Evolutionary conservation across 2,797 vertebrate genomes (phyloP).

Genomic region (Zonotrichia albicollis): DNA sequence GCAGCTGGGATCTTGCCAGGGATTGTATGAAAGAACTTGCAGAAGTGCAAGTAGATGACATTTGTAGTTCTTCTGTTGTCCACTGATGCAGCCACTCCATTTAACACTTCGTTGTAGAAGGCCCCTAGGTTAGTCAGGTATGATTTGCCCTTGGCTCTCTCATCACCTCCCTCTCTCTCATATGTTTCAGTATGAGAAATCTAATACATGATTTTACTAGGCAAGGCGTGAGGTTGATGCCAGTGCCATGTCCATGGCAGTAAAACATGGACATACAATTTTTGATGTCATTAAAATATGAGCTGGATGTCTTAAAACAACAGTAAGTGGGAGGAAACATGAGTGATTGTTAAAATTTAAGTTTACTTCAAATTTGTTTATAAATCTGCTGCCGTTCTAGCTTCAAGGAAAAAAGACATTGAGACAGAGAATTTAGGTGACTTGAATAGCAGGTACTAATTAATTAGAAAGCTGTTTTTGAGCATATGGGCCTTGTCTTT

Average conservation of each 20-base stretch:
- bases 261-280: not conserved
- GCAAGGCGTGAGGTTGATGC: not conserved
- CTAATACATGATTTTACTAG: not conserved
- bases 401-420: not conserved
- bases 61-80: not conserved
- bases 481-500: not conserved
- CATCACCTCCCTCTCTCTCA: not conserved
- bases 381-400: not conserved
- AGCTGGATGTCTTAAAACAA: not conserved
- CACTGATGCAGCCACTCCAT: not conserved
- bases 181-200: not conserved
- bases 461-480: not conserved
- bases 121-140: not conserved
- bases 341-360: not conserved
- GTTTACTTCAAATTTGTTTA: not conserved
- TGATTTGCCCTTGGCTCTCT: not conserved
- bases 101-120: fast-evolving
- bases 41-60: not conserved
- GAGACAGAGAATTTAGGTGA: not conserved
- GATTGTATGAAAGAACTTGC: fast-evolving
- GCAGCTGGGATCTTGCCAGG: not conserved
- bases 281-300: not conserved
- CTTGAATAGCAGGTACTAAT: not conserved
- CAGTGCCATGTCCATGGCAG: not conserved
- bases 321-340: not conserved